Evolutionary conservation across 2,888 invertebrate species (phyloP), one percentile per base, ranked within the genome.

Genomic region (Poecilobothrus nobilitatus): DNA sequence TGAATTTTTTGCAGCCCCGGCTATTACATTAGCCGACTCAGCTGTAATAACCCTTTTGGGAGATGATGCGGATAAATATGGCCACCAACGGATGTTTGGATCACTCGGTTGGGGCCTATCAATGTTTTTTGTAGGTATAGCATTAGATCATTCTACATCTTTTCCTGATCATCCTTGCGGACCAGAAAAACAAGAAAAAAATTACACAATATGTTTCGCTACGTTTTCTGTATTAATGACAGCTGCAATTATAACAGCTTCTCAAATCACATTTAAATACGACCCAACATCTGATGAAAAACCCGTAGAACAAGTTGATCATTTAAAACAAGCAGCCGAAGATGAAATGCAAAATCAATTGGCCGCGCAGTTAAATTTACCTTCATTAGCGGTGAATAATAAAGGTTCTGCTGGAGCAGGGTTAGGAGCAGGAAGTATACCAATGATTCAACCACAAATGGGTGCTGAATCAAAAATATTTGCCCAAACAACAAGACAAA

Each of bases 131-230:
- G 96, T 99, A 70, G 81, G 81, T 71, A 95, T 96, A 75, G 95
- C 94, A 1, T 84, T 99, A 71, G 98, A 99, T 83, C 95, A 97
- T 81, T 96, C 97, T 69, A 96, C 96, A 22, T 91, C 95, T 0
- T 98, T 99, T 82, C 92, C 95, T 33, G 88, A 92, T 75, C 95
- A 95, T 82, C 95, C 95, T 0, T 97, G 96, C 78, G 91, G 88
- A 0, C 93, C 94, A 9, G 92, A 93, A 76, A 86, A 88, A 71
- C 89, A 92, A 78, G 98, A 99, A 83, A 95, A 97, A 81, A 99
- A 99, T 83, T 99, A 99, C 83, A 96, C 95, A 53, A 94, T 98
- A 73, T 99, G 98, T 81, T 99, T 99, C 83, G 95, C 97, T 15
- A 95, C 96, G 65, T 99, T 99, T 83, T 94, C 95, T 21, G 92